Percentiles rank a stretch among this genome's conserved stretches.
Conservation (phyloP, 2,888 invertebrate species). For the Prenolepis imparis region DNA sequence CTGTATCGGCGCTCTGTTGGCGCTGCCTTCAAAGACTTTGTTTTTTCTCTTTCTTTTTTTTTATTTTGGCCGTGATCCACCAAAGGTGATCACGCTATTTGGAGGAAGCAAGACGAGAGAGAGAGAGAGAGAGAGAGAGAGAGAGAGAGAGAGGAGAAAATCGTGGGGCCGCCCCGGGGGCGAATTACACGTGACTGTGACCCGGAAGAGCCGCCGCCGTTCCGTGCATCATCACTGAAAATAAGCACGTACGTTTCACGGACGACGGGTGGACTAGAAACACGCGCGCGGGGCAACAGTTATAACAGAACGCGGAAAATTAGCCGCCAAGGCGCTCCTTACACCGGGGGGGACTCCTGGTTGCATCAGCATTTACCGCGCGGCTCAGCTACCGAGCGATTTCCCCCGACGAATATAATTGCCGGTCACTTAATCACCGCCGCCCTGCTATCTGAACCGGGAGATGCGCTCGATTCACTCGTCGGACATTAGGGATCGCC, state of each 20-base stretch:
- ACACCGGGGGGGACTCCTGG: too few species aligned
- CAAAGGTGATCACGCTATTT: constrained; percentile 33
- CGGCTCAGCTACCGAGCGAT: constrained; percentile 32
- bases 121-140: too few species aligned
- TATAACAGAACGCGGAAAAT: constrained; percentile 37
- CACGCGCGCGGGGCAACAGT: constrained; percentile 14
- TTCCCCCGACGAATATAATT: constrained; percentile 38
- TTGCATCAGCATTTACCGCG: constrained; percentile 25
- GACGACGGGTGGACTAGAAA: constrained; percentile 12
- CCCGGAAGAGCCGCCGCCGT: constrained; percentile 28
- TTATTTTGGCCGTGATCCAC: not conserved
- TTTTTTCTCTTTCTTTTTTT: not conserved
- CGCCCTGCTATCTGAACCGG: not conserved
- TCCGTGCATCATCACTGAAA: constrained; percentile 37
- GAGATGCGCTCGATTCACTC: not conserved
- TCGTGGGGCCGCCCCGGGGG: constrained; percentile 1
- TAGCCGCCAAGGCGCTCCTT: not conserved
- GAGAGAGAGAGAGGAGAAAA: not conserved
- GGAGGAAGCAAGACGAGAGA: not conserved
- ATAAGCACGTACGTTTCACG: constrained; percentile 18
- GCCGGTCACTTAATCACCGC: constrained; percentile 1
- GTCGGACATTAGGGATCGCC: constrained; percentile 19
- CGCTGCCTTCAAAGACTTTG: not conserved
- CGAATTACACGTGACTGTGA: constrained; percentile 30
- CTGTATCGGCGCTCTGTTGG: not conserved